Percentiles rank a stretch among this genome's conserved stretches.
Evolutionary conservation across 2,888 invertebrate species (phyloP).

Genomic region (Clivina fossor): DNA sequence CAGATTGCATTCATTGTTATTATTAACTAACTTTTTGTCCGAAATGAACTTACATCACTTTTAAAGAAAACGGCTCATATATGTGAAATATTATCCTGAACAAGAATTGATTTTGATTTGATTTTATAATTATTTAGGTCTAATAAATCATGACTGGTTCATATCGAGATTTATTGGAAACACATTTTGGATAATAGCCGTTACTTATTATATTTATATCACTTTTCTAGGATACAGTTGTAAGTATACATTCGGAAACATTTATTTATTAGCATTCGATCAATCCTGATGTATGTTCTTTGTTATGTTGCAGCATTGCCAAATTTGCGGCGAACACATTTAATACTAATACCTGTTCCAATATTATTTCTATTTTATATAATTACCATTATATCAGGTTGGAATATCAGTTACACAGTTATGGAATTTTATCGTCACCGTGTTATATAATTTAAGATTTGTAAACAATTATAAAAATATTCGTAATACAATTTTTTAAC

Average conservation of each 20-base stretch:
- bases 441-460: conserved; percentile 60
- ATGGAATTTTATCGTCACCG: conserved; percentile 83
- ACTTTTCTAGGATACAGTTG: conserved; percentile 96
- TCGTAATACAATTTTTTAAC: neutral
- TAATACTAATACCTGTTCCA: conserved; percentile 83
- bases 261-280: neutral
- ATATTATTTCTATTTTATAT: conserved; percentile 75
- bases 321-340: conserved; percentile 80
- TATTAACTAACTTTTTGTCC: too few species aligned
- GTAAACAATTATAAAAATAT: too few species aligned
- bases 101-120: too few species aligned
- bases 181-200: conserved; percentile 88
- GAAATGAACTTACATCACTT: too few species aligned
- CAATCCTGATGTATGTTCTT: conserved; percentile 2
- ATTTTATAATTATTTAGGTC: conserved; percentile 60
- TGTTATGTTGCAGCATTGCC: conserved; percentile 71
- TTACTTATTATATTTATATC: conserved; percentile 93
- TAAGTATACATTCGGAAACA: conserved; percentile 55
- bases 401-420: conserved; percentile 82
- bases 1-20: too few species aligned
- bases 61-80: too few species aligned
- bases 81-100: too few species aligned
- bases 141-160: conserved; percentile 76
- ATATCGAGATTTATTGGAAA: conserved; percentile 85
- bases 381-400: conserved; percentile 72